Conservation (phyloP, 2,113 vertebrate species). For the Strigops habroptila region DNA sequence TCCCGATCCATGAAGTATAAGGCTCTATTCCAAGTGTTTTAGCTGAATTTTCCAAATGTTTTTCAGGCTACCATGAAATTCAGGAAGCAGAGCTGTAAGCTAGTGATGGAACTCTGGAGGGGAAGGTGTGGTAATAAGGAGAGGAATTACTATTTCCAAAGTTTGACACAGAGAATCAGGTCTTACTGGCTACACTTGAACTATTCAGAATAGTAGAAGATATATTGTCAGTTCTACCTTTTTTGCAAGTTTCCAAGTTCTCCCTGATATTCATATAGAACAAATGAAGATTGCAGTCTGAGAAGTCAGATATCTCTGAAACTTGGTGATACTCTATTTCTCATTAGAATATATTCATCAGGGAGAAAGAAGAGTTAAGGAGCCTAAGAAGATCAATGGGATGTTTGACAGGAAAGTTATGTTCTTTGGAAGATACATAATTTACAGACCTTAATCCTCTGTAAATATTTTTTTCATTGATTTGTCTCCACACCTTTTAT, state of each 20-base stretch:
- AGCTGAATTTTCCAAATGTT: not conserved
- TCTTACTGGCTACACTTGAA: not conserved
- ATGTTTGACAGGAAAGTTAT: constrained; percentile 16
- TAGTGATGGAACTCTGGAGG: not conserved
- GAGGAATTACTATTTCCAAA: not conserved
- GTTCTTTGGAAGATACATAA: constrained; percentile 38
- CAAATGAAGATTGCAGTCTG: not conserved
- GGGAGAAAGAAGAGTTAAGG: not conserved
- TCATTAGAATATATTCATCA: not conserved
- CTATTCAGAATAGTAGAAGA: not conserved
- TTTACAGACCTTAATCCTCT: constrained; percentile 49
- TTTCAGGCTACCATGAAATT: not conserved
- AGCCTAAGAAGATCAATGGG: constrained; percentile 19
- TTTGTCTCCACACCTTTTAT: not conserved
- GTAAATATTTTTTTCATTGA: constrained; percentile 70
- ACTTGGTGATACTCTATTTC: not conserved
- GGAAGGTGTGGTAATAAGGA: fast-evolving
- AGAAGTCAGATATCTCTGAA: not conserved
- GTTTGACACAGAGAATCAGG: not conserved
- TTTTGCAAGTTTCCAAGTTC: not conserved
- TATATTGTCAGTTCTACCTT: not conserved
- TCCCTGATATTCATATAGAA: not conserved
- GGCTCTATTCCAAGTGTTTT: not conserved
- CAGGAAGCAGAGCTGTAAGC: not conserved
- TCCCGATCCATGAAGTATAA: not conserved